Evolutionary conservation across 1,140 invertebrate species (phyloP).

Genomic region (Meloidogyne chitwoodi): DNA sequence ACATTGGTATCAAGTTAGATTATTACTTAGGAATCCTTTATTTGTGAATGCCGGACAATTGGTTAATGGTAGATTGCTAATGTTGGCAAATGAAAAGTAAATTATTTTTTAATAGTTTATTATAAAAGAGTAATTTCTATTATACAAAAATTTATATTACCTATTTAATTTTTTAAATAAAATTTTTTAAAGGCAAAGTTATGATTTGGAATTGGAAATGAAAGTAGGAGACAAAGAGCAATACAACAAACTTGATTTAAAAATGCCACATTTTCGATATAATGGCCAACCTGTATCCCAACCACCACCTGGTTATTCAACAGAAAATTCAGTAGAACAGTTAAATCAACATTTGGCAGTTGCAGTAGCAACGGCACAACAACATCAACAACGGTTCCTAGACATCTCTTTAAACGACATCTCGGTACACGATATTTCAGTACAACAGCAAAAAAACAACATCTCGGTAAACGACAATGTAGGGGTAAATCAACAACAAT

Average conservation of each 20-base stretch:
- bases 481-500: too few relatives aligned
- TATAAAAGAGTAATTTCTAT: too few relatives aligned
- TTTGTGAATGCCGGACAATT: conserved; percentile 90
- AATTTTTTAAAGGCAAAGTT: conserved; percentile 34
- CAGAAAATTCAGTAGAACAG: conserved; percentile 34
- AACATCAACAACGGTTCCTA: neutral
- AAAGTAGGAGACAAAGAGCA: neutral
- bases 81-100: conserved; percentile 80
- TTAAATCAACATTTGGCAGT: neutral
- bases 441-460: too few relatives aligned
- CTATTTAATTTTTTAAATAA: too few relatives aligned
- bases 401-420: too few relatives aligned
- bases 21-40: conserved; percentile 84
- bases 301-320: conserved; percentile 67
- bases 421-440: too few relatives aligned
- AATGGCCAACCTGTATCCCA: conserved; percentile 65
- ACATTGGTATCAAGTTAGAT: conserved; percentile 99
- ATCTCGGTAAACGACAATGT: too few relatives aligned
- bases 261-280: conserved; percentile 91
- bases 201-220: conserved; percentile 29
- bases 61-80: conserved; percentile 77
- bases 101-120: conserved; percentile 14
- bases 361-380: neutral
- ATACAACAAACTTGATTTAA: conserved; percentile 85
- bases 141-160: too few relatives aligned